These are phyloP conservation scores for Daboia siamensis DNA, from an alignment of 2,113 vertebrate genomes.

Conservation along the genomic window DNA sequence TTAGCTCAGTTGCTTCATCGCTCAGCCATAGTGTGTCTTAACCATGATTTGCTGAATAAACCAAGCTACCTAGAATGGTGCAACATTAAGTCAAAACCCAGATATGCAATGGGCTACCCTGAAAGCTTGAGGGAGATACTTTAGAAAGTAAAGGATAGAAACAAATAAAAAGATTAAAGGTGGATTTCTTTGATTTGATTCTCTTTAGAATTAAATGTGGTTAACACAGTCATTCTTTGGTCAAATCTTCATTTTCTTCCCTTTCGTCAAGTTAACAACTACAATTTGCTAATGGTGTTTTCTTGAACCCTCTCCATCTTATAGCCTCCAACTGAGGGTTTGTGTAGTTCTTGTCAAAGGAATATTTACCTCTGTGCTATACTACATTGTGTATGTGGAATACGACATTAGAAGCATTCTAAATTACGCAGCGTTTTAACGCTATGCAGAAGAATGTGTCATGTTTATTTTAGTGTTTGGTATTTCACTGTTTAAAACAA, in stretches of 20 bases:
- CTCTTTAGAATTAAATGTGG: background rate
- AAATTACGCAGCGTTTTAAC: background rate
- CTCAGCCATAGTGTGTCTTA: background rate
- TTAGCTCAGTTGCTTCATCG: background rate
- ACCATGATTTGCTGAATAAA: background rate
- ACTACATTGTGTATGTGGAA: background rate
- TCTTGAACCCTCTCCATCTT: background rate
- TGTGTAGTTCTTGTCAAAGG: background rate
- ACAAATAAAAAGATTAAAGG: background rate
- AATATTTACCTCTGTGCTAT: background rate
- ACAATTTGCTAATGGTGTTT: background rate
- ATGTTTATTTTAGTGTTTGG: background rate
- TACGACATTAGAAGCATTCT: background rate
- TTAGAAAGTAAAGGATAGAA: background rate
- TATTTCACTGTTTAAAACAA: background rate
- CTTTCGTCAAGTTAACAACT: background rate
- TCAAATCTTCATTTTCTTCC: background rate
- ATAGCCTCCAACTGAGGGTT: background rate
- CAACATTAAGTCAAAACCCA: background rate
- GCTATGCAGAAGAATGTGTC: background rate
- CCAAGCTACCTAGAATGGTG: background rate
- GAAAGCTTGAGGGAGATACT: background rate
- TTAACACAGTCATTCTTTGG: background rate
- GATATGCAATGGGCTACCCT: background rate
- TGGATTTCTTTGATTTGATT: background rate